Evolutionary conservation across 1,140 invertebrate species (phyloP).

Genomic region (Zaprionus capensis): DNA sequence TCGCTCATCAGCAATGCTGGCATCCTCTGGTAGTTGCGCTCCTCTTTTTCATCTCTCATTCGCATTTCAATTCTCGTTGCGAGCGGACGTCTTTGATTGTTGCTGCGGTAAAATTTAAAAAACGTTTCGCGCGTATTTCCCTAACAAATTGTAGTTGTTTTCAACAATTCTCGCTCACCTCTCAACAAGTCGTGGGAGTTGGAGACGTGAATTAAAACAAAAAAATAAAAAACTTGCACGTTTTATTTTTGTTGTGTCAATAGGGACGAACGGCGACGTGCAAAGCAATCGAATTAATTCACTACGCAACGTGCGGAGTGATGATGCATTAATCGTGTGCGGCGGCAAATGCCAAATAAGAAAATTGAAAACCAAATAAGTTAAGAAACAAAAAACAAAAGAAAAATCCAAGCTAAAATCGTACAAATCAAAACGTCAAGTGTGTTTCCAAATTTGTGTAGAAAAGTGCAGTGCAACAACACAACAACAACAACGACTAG

Average conservation of each 20-base stretch:
- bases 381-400: background rate
- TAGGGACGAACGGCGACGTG: constrained; percentile 22
- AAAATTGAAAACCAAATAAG: constrained; percentile 14
- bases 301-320: constrained; percentile 13
- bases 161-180: constrained; percentile 43
- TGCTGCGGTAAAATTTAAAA: constrained; percentile 41
- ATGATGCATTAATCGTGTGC: constrained; percentile 6
- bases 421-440: constrained; percentile 18
- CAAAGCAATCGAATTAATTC: constrained; percentile 20
- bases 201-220: constrained; percentile 20
- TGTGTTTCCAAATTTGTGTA: constrained; percentile 32
- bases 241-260: constrained; percentile 48
- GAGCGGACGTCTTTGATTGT: constrained; percentile 45
- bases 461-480: constrained; percentile 44
- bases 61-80: constrained; percentile 53
- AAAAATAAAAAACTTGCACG: constrained; percentile 49
- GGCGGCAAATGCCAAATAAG: constrained; percentile 26
- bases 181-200: constrained; percentile 75
- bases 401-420: constrained; percentile 3
- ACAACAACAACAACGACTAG: background rate
- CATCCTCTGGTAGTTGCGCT: constrained; percentile 41
- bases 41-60: constrained; percentile 46
- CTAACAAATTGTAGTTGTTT: constrained; percentile 41
- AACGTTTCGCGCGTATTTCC: constrained; percentile 51
- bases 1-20: constrained; percentile 18